Conservation (phyloP, 2,888 invertebrate genomes). For the Oligia latruncula region DNA sequence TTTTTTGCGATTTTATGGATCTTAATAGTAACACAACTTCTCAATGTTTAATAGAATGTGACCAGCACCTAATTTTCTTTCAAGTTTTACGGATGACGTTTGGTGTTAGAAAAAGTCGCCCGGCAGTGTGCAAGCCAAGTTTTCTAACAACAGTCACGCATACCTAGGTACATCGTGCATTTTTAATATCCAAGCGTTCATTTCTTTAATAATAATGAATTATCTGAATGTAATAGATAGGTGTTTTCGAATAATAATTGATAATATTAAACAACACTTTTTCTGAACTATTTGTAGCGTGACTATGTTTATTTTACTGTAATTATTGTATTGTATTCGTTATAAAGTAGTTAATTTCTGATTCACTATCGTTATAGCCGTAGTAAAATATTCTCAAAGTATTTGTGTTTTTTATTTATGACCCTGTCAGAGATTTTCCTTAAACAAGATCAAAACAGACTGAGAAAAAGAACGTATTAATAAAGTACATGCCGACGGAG, state of each 20-base stretch:
- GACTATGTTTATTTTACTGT: constrained; percentile 48
- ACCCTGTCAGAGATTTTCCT: background rate
- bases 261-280: constrained; percentile 31
- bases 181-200: constrained; percentile 1
- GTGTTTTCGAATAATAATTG: constrained; percentile 38
- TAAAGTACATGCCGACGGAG: background rate
- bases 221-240: constrained; percentile 34
- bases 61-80: constrained; percentile 24
- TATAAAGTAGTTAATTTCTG: constrained; percentile 48
- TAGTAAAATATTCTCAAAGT: constrained; percentile 63
- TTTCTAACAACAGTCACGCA: constrained; percentile 19
- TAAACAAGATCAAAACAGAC: background rate
- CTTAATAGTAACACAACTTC: constrained; percentile 21
- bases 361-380: constrained; percentile 48
- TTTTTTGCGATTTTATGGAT: constrained; percentile 40
- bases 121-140: constrained; percentile 1
- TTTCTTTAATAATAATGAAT: constrained; percentile 18
- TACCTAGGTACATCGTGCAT: background rate
- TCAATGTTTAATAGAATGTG: constrained; percentile 38
- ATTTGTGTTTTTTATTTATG: constrained; percentile 26
- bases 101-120: background rate
- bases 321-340: constrained; percentile 61
- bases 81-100: constrained; percentile 11
- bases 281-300: constrained; percentile 38
- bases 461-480: background rate